Conservation (phyloP, 2,888 invertebrate genomes). For the Acronicta leporina region DNA sequence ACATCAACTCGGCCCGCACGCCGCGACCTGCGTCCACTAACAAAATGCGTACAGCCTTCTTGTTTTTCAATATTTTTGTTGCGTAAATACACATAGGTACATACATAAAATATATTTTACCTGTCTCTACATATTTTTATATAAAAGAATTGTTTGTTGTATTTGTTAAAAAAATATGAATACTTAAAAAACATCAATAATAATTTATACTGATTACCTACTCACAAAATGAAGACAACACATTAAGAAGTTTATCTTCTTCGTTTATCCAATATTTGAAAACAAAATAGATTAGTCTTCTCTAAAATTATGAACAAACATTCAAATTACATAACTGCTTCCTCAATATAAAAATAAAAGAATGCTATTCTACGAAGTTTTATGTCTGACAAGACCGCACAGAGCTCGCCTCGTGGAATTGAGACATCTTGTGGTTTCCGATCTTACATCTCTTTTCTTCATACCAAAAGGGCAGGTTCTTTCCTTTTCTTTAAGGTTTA, state of each 20-base stretch:
- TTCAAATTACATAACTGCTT: conserved; percentile 66
- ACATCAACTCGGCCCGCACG: conserved; percentile 80
- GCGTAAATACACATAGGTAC: not conserved
- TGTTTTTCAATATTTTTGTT: conserved; percentile 24
- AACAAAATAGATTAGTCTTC: conserved; percentile 29
- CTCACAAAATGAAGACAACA: not conserved
- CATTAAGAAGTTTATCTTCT: conserved; percentile 8
- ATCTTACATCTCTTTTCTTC: conserved; percentile 82
- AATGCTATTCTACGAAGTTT: conserved; percentile 83
- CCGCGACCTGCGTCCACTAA: conserved; percentile 53
- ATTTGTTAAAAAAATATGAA: too few relatives aligned
- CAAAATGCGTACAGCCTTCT: conserved; percentile 40
- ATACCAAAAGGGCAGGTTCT: conserved; percentile 66
- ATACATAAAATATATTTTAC: not conserved
- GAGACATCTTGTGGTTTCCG: conserved; percentile 89
- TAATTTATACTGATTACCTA: not conserved
- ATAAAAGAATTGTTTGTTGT: not conserved
- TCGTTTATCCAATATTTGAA: conserved; percentile 19
- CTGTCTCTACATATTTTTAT: too few relatives aligned
- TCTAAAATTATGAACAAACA: conserved; percentile 57
- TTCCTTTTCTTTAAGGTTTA: conserved; percentile 83
- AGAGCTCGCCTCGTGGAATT: conserved; percentile 87
- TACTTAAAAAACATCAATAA: not conserved
- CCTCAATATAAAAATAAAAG: conserved; percentile 72
- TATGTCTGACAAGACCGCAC: conserved; percentile 86